Evolutionary conservation across 1,140 invertebrate genomes (phyloP), one percentile per base, ranked within the genome.

Genomic region (Pogonomyrmex californicus): DNA sequence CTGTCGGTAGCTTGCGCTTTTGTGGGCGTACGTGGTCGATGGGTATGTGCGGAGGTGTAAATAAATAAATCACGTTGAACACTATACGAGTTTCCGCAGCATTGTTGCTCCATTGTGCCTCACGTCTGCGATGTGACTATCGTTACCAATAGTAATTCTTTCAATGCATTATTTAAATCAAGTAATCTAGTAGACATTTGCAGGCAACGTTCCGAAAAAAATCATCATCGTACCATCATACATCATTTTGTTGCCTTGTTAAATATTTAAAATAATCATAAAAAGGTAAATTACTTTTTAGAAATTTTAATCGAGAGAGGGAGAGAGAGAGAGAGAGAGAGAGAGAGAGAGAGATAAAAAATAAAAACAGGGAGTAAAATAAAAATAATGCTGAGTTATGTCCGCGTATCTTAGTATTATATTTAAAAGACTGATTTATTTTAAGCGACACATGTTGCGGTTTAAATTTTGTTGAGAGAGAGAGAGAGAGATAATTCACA

Each of bases 1-100:
- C 68, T 82, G 79, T 82, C 79, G 79, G 79, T 73, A 71, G 51
- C 65, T 56, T 12, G 41, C 41, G 54, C 68, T 9, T 73, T 54
- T 49, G 79, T 83, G 30, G 51, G 68, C 54, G 79, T 60, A 73
- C 63, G 63, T 82, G 68, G 78, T 56, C 68, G 54, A 73, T 60
- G 54, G 68, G 41, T 73, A 60, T 12, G 68, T 38, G 79, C 68
- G 54, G 30, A 60, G 79, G 79, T 83, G 79, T 83, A 83, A 83
- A 83, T 83, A 83, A 83, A 83, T 83, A 83, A 83, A 83, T 83
- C 79, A 83, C 79, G 41, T n/a, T 73, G 79, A 82, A 36, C 66
- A 68, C 79, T 73, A 58, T 83, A 83, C 79, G 79, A 83, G 79
- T 49, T 83, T 83, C 79, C 79, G 79, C 54, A 36, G 54, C 68